A percentile compares a stretch with the other conserved stretches of the same genome.
phyloP scores from a whole-genome alignment of 1,140 invertebrate species.

The Hetaerina americana region DNA sequence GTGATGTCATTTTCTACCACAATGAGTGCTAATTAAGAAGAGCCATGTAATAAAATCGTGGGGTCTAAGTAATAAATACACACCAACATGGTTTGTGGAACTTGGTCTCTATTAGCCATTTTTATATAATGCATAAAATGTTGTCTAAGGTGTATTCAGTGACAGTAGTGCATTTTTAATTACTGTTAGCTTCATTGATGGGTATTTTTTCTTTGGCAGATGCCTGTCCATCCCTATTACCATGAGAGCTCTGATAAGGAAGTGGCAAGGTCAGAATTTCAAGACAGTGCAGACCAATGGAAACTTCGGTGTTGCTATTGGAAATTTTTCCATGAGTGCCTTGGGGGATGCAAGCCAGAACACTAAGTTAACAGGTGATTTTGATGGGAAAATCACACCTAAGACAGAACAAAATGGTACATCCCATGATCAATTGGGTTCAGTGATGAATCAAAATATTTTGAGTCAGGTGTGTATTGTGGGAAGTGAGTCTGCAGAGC shows the following conservation, averaged over 20 bases:
- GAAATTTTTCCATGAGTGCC: slow-evolving; percentile 8
- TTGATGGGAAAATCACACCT: slow-evolving; percentile 4
- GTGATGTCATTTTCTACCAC: too few species aligned
- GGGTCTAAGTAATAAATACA: too few species aligned
- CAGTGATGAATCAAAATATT: slow-evolving; percentile 7
- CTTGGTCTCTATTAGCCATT: too few species aligned
- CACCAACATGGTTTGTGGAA: too few species aligned
- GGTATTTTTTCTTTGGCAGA: slow-evolving; percentile 37
- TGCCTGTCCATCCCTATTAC: slow-evolving; percentile 86
- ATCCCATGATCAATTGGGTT: slow-evolving; percentile 3
- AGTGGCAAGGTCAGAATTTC: slow-evolving; percentile 32
- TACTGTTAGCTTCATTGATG: too few species aligned
- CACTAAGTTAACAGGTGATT: slow-evolving; percentile 1
- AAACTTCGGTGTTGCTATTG: slow-evolving; percentile 4
- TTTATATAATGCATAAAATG: too few species aligned
- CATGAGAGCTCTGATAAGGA: slow-evolving; percentile 54
- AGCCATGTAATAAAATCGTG: too few species aligned
- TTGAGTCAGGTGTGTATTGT: slow-evolving; percentile 7
- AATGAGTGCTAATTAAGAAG: too few species aligned
- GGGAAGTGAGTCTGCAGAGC: slow-evolving; percentile 4
- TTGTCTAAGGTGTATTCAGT: too few species aligned
- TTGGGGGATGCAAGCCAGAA: slow-evolving; percentile 9
- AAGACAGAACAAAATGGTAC: slow-evolving; percentile 8
- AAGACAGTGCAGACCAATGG: slow-evolving; percentile 4
- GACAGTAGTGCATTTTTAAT: too few species aligned